Base-by-base conservation (phyloP, 2,888 invertebrate species). In the Galerucella nymphaeae region DNA sequence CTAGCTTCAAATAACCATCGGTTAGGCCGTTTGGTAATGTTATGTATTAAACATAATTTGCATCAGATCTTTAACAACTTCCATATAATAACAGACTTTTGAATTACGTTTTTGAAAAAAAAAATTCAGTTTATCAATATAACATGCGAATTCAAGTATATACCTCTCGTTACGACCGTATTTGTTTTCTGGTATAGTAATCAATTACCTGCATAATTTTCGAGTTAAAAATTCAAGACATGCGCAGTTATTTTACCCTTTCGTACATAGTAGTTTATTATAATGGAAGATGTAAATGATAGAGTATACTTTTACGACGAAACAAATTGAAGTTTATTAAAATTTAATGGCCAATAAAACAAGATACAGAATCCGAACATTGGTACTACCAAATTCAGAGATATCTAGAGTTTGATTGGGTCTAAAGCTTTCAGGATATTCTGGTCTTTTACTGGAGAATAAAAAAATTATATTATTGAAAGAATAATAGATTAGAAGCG, bases 51-150 rank as follows among this genome's bases (percentile, higher is more conserved):
- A 70, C 73, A 70, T 69, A 76, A 79, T 77, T 79, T 76, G 76
- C 78, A 74, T 72, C 75, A 79, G 78, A 77, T 75, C 74, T 77
- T 38, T 78, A 78, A 76, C 77, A 73, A 79, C 79, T 76, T 73
- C 78, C 74, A 79, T 78, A 77, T 76, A 79, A 78, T 78, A 76
- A 79, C 76, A 79, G 69, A 61, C 69, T 71, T 71, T 70, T 74
- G 74, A 70, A 73, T 73, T 71, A 74, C 74, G 76, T 67, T 73
- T 53, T 75, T 74, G 70, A 63, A 68, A 67, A 70, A 73, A 72
- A 76, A 75, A 62, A 74, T 73, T 66, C 73, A 74, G 70, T 76
- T 71, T 75, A 68, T 75, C 68, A 69, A 74, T 73, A 77, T 65
- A 74, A 74, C 71, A 76, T 73, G 69, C 68, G 48, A 66, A 71